A percentile compares a stretch with the other conserved stretches of the same genome.
Conservation (phyloP, 2,113 vertebrate species). For the Platysternon megacephalum region DNA sequence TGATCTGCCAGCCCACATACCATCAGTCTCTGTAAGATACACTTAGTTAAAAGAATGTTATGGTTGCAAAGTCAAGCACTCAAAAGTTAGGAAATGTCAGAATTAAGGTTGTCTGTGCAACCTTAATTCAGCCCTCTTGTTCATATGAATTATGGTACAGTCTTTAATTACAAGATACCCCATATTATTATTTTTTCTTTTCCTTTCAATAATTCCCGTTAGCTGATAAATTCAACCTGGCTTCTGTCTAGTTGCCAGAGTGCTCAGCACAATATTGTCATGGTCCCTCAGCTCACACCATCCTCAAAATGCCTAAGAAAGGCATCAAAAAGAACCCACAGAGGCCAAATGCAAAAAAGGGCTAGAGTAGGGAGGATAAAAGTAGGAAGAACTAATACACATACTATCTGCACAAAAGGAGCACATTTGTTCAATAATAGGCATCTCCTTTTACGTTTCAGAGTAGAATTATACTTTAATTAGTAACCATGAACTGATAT, state of each 20-base stretch:
- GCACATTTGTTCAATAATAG: conserved; percentile 13
- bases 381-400: not conserved
- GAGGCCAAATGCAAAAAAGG: not conserved
- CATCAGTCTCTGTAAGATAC: not conserved
- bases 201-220: not conserved
- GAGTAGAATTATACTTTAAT: conserved; percentile 17
- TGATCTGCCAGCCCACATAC: not conserved
- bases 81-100: not conserved
- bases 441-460: conserved; percentile 3
- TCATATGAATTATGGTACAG: not conserved
- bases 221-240: not conserved
- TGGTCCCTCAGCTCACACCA: not conserved
- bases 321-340: not conserved
- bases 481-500: conserved; percentile 15
- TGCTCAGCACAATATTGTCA: not conserved
- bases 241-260: not conserved
- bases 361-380: not conserved
- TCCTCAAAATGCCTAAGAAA: not conserved
- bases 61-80: not conserved
- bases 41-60: not conserved
- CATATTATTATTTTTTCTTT: not conserved
- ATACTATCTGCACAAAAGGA: not conserved
- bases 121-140: not conserved
- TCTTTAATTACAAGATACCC: not conserved
- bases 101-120: not conserved